These are phyloP conservation scores for Dasypus novemcinctus DNA, from an alignment of 2,113 vertebrate species.

Conservation along the genomic window DNA sequence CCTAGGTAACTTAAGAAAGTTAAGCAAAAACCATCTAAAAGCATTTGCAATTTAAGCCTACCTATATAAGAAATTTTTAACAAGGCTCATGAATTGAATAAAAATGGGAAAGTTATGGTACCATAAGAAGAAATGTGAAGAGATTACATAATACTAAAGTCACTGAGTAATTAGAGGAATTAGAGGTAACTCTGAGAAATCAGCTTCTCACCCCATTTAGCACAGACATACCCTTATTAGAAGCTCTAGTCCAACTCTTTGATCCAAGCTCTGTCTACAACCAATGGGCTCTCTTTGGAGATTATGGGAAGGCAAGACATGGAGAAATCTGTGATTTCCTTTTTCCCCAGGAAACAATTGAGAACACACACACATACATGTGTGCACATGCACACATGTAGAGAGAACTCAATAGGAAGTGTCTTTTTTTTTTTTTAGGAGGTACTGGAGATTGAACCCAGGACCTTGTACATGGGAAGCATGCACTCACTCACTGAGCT, in stretches of 20 bases:
- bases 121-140: not conserved
- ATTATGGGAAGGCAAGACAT: not conserved
- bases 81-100: not conserved
- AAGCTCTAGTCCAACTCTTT: not conserved
- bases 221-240: not conserved
- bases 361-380: fast-evolving
- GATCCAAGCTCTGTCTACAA: constrained; percentile 7
- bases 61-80: not conserved
- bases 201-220: not conserved
- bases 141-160: not conserved
- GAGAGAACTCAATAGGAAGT: not conserved
- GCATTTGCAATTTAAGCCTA: not conserved
- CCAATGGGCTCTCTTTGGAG: not conserved
- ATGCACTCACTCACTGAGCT: too few relatives aligned
- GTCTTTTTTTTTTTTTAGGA: not conserved
- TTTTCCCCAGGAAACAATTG: not conserved
- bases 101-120: not conserved
- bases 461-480: too few relatives aligned
- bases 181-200: not conserved
- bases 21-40: constrained; percentile 17
- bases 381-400: not conserved
- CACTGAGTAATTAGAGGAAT: constrained; percentile 17
- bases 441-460: too few relatives aligned
- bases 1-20: not conserved
- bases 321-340: not conserved